Percentiles rank a stretch among this genome's conserved stretches.
Conservation (phyloP, 2,113 vertebrate species). For the Rhinolophus sinicus region DNA sequence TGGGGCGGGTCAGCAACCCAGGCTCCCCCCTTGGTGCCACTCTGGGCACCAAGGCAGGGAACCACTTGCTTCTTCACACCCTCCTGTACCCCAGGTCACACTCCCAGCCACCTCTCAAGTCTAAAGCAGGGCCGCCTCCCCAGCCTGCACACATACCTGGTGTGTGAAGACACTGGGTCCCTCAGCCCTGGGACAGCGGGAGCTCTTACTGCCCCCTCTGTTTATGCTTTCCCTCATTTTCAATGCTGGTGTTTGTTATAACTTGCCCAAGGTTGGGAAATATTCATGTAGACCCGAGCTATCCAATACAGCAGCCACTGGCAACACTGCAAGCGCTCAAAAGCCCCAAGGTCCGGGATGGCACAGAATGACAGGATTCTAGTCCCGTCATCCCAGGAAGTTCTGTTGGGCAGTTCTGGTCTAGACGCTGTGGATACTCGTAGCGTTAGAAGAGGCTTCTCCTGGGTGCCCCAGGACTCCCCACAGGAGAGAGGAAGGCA, state of each 20-base stretch:
- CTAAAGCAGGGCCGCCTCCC: not conserved
- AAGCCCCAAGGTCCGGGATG: not conserved
- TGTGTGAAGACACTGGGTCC: fast-evolving
- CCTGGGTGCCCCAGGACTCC: no score
- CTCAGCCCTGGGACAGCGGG: not conserved
- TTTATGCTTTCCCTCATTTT: not conserved
- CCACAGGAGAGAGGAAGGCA: not conserved
- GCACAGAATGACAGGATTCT: not conserved
- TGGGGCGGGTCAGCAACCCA: fast-evolving
- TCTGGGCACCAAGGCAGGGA: not conserved
- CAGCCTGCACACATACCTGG: not conserved
- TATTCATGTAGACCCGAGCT: fast-evolving
- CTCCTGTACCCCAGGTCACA: not conserved
- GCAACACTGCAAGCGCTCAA: not conserved
- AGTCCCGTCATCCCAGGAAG: not conserved
- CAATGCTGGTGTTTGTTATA: not conserved
- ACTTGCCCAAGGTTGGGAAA: not conserved
- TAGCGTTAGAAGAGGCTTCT: not conserved
- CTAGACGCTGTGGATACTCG: not conserved
- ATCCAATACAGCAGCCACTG: not conserved
- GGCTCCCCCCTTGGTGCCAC: fast-evolving
- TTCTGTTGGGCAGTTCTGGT: not conserved
- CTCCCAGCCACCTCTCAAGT: fast-evolving
- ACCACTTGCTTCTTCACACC: not conserved
- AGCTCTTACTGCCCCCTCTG: not conserved